Percentiles rank a stretch among this genome's conserved stretches.
Conservation (phyloP, 2,888 invertebrate genomes). For the Anthrax anthrax region DNA sequence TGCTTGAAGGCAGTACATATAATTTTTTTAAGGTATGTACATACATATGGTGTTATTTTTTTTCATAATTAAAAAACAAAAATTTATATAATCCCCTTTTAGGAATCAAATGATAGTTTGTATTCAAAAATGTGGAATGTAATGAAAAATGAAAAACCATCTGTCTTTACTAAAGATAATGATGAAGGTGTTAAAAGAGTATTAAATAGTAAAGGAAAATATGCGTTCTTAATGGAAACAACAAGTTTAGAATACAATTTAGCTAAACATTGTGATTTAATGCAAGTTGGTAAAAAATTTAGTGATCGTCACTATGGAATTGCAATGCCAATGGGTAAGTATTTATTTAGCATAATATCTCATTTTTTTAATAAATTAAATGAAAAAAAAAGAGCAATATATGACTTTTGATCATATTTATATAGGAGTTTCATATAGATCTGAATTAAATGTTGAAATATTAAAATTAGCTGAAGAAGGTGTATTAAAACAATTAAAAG, state of each 20-base stretch:
- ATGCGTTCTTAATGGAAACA: constrained; percentile 94
- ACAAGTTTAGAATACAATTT: constrained; percentile 82
- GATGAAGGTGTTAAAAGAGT: constrained; percentile 76
- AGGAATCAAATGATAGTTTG: constrained; percentile 68
- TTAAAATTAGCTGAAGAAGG: constrained; percentile 84
- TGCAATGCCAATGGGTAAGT: constrained; percentile 75
- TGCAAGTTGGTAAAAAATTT: constrained; percentile 61
- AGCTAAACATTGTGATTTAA: constrained; percentile 66
- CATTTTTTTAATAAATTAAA: not conserved
- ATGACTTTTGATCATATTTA: constrained; percentile 8
- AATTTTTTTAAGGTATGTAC: constrained; percentile 84
- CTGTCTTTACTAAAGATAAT: constrained; percentile 64
- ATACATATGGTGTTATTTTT: not conserved
- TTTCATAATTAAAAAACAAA: not conserved
- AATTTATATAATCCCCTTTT: constrained; percentile 22
- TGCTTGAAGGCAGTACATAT: constrained; percentile 78
- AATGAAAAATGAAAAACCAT: constrained; percentile 70
- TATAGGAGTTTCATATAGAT: constrained; percentile 60
- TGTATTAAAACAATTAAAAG: constrained; percentile 62
- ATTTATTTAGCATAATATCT: not conserved
- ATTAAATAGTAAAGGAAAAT: constrained; percentile 53
- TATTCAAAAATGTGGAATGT: constrained; percentile 82
- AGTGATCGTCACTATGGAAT: constrained; percentile 91
- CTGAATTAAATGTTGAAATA: constrained; percentile 72
- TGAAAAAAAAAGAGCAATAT: not conserved